Conservation (phyloP, 2,113 vertebrate species). For the Marmota flaviventris region DNA sequence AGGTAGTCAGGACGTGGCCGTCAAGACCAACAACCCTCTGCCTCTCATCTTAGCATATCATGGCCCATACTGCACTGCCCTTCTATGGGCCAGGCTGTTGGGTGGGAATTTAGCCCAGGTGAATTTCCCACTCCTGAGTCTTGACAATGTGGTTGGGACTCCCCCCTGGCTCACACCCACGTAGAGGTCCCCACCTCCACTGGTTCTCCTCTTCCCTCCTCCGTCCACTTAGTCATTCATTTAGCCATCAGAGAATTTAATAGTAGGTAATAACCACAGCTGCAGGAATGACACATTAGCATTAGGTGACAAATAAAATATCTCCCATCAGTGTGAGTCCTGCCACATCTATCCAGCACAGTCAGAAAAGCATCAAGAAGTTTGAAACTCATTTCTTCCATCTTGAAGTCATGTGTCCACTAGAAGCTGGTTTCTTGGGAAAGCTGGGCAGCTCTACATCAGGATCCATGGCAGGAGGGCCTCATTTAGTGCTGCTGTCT, state of each 20-base stretch:
- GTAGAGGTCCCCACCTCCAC: not conserved
- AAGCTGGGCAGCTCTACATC: fast-evolving
- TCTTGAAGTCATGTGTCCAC: too few relatives aligned
- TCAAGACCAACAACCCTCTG: not conserved
- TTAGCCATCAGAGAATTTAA: conserved; percentile 10
- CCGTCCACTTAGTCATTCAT: not conserved
- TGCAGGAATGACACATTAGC: not conserved
- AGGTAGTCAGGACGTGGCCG: not conserved
- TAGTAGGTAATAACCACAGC: conserved; percentile 20
- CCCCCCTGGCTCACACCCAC: not conserved
- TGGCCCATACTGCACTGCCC: not conserved
- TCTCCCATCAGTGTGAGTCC: not conserved
- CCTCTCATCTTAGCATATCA: fast-evolving
- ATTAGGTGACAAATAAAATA: conserved; percentile 29
- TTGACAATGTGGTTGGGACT: not conserved
- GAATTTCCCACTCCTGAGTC: not conserved
- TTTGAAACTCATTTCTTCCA: not conserved
- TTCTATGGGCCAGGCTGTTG: not conserved
- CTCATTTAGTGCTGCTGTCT: not conserved
- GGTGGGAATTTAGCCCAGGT: not conserved
- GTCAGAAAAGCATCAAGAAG: not conserved
- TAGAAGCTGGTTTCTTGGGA: not conserved
- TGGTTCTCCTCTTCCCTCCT: too few relatives aligned
- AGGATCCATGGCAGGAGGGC: not conserved
- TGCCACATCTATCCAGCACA: not conserved